A percentile compares a stretch with the other conserved stretches of the same genome.
These are phyloP conservation scores for Zaprionus gabonicus DNA, from an alignment of 1,140 invertebrate species.

Conservation along the genomic window DNA sequence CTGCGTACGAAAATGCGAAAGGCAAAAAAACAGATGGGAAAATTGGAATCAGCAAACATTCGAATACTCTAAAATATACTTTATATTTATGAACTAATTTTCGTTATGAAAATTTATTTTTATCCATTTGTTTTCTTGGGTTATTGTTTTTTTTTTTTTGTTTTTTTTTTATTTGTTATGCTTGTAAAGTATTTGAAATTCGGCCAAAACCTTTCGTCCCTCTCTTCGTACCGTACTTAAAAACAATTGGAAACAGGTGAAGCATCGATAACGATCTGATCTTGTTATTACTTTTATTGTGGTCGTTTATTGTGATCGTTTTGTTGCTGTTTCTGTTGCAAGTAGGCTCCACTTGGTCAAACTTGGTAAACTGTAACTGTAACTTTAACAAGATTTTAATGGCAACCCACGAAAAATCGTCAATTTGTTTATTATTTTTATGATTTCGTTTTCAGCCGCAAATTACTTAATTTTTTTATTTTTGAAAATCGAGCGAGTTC, in stretches of 20 bases:
- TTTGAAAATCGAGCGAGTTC: conserved; percentile 42
- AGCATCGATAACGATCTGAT: conserved; percentile 49
- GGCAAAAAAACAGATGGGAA: conserved; percentile 37
- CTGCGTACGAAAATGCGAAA: conserved; percentile 13
- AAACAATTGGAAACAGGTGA: conserved; percentile 52
- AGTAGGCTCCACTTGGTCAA: conserved; percentile 14
- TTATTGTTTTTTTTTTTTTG: background rate
- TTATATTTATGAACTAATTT: too few relatives aligned
- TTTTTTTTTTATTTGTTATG: background rate
- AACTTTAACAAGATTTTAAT: conserved; percentile 54
- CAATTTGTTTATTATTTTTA: conserved; percentile 42
- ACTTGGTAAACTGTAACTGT: conserved; percentile 5
- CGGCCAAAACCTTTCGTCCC: background rate
- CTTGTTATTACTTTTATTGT: conserved; percentile 52
- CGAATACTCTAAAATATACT: background rate
- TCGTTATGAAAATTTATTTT: too few relatives aligned
- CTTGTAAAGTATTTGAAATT: background rate
- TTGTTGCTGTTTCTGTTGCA: background rate
- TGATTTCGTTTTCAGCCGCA: conserved; percentile 29
- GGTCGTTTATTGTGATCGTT: background rate
- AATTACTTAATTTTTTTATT: conserved; percentile 63
- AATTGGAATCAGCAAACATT: conserved; percentile 1
- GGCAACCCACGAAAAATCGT: conserved; percentile 35
- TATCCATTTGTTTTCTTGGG: too few relatives aligned
- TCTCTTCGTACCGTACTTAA: background rate